phyloP scores from a whole-genome alignment of 2,797 vertebrate genomes.

The Galaxias olidus region DNA sequence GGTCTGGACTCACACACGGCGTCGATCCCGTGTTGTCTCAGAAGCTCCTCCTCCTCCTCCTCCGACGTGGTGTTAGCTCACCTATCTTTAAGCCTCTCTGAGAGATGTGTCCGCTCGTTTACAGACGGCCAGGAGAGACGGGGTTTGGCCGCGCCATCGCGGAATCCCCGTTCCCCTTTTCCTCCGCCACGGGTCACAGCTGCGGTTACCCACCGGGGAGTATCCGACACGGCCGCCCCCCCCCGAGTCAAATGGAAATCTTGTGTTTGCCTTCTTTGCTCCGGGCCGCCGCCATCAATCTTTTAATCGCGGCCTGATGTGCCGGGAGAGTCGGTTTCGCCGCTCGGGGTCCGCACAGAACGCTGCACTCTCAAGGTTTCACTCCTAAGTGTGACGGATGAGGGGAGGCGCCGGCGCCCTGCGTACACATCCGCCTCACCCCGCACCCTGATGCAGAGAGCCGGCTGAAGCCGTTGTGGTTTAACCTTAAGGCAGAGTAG shows the following conservation, averaged over 20 bases:
- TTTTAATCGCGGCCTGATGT: constrained; percentile 55
- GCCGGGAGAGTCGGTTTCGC: constrained; percentile 29
- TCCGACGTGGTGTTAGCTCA: not conserved
- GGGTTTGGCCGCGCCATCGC: no score
- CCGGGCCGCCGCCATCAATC: constrained; percentile 54
- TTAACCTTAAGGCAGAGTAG: no score
- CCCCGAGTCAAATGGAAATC: constrained; percentile 49
- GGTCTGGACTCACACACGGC: not conserved
- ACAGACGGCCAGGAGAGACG: no score
- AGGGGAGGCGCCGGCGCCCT: constrained; percentile 36
- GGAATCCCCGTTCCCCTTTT: no score
- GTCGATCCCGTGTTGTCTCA: not conserved
- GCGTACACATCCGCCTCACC: not conserved
- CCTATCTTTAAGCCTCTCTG: not conserved
- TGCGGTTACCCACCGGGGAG: no score
- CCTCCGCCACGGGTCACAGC: no score
- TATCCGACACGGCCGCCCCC: constrained; percentile 17
- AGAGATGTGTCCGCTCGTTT: not conserved
- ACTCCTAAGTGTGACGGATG: constrained; percentile 66
- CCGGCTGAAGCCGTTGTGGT: no score
- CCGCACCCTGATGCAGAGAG: constrained; percentile 11
- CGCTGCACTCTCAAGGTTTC: constrained; percentile 58
- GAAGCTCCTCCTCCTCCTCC: no score
- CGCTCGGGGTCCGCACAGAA: constrained; percentile 35
- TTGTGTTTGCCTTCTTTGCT: constrained; percentile 47